Base-by-base conservation (phyloP, 2,113 vertebrate genomes). In the Onychorhynchus coronatus region DNA sequence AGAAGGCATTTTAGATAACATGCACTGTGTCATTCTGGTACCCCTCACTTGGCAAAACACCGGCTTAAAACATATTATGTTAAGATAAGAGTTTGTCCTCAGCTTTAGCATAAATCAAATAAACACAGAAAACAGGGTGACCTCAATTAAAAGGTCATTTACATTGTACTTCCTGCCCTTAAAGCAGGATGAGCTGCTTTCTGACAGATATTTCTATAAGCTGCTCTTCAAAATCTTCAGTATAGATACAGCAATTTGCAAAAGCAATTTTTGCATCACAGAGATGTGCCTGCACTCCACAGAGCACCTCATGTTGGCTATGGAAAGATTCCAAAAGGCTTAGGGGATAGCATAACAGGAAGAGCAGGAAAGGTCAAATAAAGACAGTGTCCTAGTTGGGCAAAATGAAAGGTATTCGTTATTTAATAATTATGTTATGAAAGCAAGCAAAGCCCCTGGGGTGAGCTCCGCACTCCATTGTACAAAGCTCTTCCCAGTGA, bases 61-160 rank as follows among this genome's bases (percentile, higher is more conserved):
- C 65, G 41, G 15, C 73, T 85, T 84, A 28, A 88, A 91, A 84
- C 31, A 71, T 18, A 66, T 41, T 89, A 42, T 63, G 44, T 76
- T 91, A 59, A 68, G 41, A 71, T 85, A 92, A 85, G 79, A 42
- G 68, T 71, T 88, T 85, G 74, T 88, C 67, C 65, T 90, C 55
- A 59, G 41, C 47, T 91, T 86, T 47, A 81, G 30, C 72, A 86
- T 44, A 78, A 78, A 93, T 73, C 67, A 95, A 88, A 91, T 41
- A 81, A 84, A 82, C 1, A 16, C 24, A 62, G 41, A 89, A 80
- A 92, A 59, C 35, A 70, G 25, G 9, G 24, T 16, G 35, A 91
- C 68, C 65, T 92, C 74, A 91, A 95, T 93, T 91, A 89, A 93
- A 93, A 93, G 65, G 93, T 50, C 86, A 91, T 86, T 95, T 63